Evolutionary conservation across 1,140 invertebrate genomes (phyloP), one percentile per base, ranked within the genome.

Genomic region (Pogonomyrmex barbatus): DNA sequence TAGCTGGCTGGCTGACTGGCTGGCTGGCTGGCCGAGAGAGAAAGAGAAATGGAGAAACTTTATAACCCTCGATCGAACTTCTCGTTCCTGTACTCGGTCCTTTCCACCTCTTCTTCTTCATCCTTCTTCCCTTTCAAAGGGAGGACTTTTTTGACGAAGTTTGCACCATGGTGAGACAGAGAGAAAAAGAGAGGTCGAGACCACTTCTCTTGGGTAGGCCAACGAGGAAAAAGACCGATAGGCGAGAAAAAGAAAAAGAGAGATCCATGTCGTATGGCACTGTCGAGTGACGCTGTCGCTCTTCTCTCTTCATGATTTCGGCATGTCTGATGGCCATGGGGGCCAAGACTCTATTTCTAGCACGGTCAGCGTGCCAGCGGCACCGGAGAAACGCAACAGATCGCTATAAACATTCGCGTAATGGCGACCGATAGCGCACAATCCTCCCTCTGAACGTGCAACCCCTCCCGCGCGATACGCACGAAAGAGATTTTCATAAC

Each of bases 311-410:
- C 39, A 24, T 12, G 56, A 83, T 87, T 87, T 86, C 24, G 76
- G 87, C 77, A 79, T 76, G 76, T 63, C 54, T 50, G 17, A 5
- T 30, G n/a, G n/a, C n/a, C 77, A 84, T 56, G 56, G 81, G 79
- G 85, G 58, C 58, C 82, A 88, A 87, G 82, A 62, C 56, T 78
- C 90, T 91, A 91, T 91, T 91, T 91, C 87, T 81, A 76, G 86
- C 71, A 63, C 73, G 79, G 82, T 87, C 81, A 86, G 85, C 87
- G 89, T 91, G 90, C 90, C 90, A 91, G 84, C 81, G 42, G 39
- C 39, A n/a, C n/a, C n/a, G 39, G 54, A 90, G 87, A 90, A 89
- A 87, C 85, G 88, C 90, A 87, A 89, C 88, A 89, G 86, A 88
- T 85, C 89, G 77, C 87, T 89, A 86, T 87, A 91, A 71, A 71